These are phyloP conservation scores for Bolinopsis microptera DNA, from an alignment of 37 sponge, comb jelly and placozoan genomes.

Conservation along the genomic window DNA sequence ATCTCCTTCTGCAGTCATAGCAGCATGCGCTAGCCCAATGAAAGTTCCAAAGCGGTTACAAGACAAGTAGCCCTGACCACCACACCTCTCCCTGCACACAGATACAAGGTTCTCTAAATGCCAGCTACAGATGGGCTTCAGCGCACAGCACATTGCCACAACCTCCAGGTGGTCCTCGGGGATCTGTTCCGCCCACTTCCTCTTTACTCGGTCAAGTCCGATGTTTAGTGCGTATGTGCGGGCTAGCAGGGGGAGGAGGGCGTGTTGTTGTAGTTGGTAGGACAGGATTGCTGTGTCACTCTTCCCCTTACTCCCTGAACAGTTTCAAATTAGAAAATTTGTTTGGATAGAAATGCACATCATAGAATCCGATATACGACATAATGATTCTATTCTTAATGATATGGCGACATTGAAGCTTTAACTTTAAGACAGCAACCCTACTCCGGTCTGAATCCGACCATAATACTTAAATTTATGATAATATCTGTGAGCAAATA, in stretches of 20 bases:
- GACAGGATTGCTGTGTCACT: slow-evolving; percentile 47
- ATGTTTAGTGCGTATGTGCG: slow-evolving; percentile 43
- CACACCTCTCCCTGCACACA: slow-evolving; percentile 61
- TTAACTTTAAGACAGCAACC: too few relatives aligned
- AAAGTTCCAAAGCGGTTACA: slow-evolving; percentile 53
- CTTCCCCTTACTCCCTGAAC: slow-evolving; percentile 28
- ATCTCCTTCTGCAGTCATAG: slow-evolving; percentile 63
- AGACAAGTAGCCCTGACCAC: slow-evolving; percentile 56
- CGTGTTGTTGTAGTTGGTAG: slow-evolving; percentile 61
- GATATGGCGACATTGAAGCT: too few relatives aligned
- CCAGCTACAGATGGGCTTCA: slow-evolving; percentile 65
- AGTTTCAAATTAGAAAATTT: background rate
- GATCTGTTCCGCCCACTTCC: slow-evolving; percentile 40
- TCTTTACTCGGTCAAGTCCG: slow-evolving; percentile 39
- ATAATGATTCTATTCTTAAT: too few relatives aligned
- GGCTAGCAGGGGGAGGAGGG: slow-evolving; percentile 57
- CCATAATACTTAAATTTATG: too few relatives aligned
- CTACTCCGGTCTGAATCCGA: too few relatives aligned
- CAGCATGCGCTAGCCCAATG: slow-evolving; percentile 58
- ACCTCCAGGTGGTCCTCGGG: slow-evolving; percentile 60
- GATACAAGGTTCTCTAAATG: slow-evolving; percentile 50
- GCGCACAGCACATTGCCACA: slow-evolving; percentile 58
- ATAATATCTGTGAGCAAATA: too few relatives aligned
- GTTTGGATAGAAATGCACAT: too few relatives aligned
- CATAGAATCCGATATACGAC: too few relatives aligned